Evolutionary conservation across 2,888 invertebrate species (phyloP).

Genomic region (Drosophila stalkeri): DNA sequence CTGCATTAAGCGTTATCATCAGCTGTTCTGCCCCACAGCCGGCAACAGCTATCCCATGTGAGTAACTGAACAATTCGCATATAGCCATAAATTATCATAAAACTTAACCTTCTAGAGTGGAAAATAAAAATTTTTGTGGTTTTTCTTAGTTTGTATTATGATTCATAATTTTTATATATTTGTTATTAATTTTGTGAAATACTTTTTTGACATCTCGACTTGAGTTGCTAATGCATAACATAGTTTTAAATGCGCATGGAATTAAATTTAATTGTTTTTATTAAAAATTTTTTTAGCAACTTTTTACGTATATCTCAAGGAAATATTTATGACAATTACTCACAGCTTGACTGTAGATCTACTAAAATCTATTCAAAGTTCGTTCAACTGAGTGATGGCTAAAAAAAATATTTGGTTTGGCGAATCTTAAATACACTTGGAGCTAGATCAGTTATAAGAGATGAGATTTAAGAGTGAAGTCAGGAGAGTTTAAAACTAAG

Average conservation of each 20-base stretch:
- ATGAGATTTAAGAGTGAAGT: too few species aligned
- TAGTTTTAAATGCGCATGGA: not conserved
- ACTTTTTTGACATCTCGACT: not conserved
- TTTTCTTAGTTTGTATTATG: constrained; percentile 11
- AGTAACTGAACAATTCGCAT: constrained; percentile 83
- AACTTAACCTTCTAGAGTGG: not conserved
- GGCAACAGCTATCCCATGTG: constrained; percentile 96
- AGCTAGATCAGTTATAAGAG: not conserved
- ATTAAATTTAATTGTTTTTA: not conserved
- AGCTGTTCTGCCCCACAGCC: constrained; percentile 95
- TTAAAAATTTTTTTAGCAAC: not conserved
- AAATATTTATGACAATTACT: constrained; percentile 4
- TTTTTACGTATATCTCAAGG: constrained; percentile 6
- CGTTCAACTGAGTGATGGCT: not conserved
- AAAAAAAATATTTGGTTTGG: not conserved
- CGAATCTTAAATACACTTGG: not conserved
- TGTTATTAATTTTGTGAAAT: constrained; percentile 2
- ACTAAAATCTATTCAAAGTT: not conserved
- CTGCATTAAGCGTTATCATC: constrained; percentile 95
- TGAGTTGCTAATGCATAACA: not conserved
- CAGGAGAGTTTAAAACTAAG: too few species aligned
- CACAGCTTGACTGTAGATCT: not conserved
- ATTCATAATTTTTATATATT: not conserved
- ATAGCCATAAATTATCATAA: not conserved
- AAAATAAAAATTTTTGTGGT: constrained; percentile 2